phyloP scores from a whole-genome alignment of 1,140 invertebrate genomes.

The Zeugodacus cucurbitae region DNA sequence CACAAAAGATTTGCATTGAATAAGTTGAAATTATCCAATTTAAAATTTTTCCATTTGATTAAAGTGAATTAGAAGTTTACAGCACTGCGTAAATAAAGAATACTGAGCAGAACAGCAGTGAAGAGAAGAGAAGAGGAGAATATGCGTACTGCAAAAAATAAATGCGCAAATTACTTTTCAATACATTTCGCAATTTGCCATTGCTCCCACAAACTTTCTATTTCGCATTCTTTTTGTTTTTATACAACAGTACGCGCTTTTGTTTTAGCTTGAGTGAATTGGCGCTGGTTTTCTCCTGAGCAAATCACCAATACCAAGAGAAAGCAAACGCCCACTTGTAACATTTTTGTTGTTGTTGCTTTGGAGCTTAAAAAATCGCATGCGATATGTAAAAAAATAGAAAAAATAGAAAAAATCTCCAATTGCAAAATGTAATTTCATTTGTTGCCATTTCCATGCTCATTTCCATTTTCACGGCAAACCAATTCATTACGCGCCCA shows the following conservation, averaged over 20 bases:
- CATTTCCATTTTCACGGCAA: slow-evolving; percentile 19
- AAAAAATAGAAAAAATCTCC: not conserved
- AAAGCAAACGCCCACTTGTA: not conserved
- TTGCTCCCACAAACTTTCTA: not conserved
- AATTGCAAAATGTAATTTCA: slow-evolving; percentile 18
- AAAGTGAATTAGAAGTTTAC: not conserved
- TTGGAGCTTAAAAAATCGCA: not conserved
- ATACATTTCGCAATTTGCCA: not conserved
- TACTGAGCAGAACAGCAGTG: not conserved
- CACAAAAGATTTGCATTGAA: not conserved
- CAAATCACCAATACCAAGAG: too few species aligned
- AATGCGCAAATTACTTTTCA: slow-evolving; percentile 1
- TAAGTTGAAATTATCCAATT: not conserved
- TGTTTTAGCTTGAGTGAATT: not conserved
- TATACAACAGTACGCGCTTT: not conserved
- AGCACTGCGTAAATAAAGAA: not conserved
- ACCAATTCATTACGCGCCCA: slow-evolving; percentile 22
- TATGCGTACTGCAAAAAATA: not conserved
- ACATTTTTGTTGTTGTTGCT: too few species aligned
- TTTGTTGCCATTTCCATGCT: not conserved
- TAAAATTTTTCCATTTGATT: slow-evolving; percentile 19
- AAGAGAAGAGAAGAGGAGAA: not conserved
- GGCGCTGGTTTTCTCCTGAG: not conserved
- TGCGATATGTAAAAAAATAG: not conserved
- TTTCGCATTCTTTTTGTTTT: not conserved